Base-by-base conservation (phyloP, 2,888 invertebrate species). In the Oligia latruncula region DNA sequence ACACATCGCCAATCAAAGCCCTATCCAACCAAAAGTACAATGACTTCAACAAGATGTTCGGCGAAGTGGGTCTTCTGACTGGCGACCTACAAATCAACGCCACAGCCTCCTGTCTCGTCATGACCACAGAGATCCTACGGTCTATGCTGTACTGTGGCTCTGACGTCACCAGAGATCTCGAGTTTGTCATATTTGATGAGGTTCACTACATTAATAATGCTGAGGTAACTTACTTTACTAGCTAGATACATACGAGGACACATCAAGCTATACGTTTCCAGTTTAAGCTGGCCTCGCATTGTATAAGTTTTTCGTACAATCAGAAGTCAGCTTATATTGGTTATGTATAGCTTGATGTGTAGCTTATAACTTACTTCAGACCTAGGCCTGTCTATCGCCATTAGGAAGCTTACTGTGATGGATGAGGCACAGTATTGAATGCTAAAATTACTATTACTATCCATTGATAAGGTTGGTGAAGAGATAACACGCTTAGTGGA, bases 111-210 rank as follows among this genome's bases (percentile, higher is more conserved):
- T 99, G 99, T 93, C 97, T 99, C 0, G 99, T 99, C 76, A 99
- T 99, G 99, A 99, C 99, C 0, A 99, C 99, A 0, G 99, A 99
- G 97, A 99, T 99, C 91, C 96, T 99, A 49, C 97, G 99, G 84
- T 99, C 99, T 0, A 99, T 99, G 99, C 96, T 99, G 23, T 99
- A 99, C 93, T 99, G 99, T 80, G 99, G 99, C 15, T 98, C 98
- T 83, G 99, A 99, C 92, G 98, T 99, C 76, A 98, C 99, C 0
- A 97, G 99, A 68, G 99, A 99, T 94, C 97, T 99, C 77, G 99
- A 99, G 94, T 99, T 99, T 97, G 99, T 99, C 4, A 99, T 99
- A 91, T 99, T 99, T 93, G 99, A 99, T 95, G 99, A 99, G 96
- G 99, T 99, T 13, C 99, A 99, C 94, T 99, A 99, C 92, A 99